Base-by-base conservation (phyloP, 2,113 vertebrate species). In the Pleuronectes platessa region DNA sequence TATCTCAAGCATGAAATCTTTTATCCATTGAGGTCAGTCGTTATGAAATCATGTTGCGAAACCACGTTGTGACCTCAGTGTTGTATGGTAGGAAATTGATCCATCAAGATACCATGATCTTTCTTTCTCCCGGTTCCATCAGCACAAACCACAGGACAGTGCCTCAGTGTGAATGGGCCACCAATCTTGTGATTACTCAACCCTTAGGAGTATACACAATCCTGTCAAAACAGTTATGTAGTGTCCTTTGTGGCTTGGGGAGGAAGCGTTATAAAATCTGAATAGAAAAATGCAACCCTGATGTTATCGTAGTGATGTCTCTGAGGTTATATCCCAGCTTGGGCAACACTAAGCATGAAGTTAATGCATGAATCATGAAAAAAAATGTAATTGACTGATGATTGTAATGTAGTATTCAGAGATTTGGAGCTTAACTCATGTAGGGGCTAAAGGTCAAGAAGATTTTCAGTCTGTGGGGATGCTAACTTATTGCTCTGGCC, bases 41-140 rank as follows among this genome's bases (percentile, higher is more conserved):
- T 59, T 59, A 59, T 26, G 26, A 59, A 59, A 59, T 27, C 14
- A 9, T 61, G 60, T 61, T 61, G 37, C 20, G 5, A 62, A 62
- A 62, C 11, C 37, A 21, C 13, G n/a, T 27, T 27, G 15, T 49
- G 61, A 61, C 27, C 27, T 35, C 59, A 18, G 59, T 61, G 17
- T 61, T 27, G 2, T 20, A 35, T 18, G 6, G 14, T 31, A 18
- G 14, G 14, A 59, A 59, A 59, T 24, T 59, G 26, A 59, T 59
- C 24, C 14, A 27, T 21, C 20, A 24, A 58, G 21, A 31, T 31
- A 27, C 14, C 23, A 5, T 26, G 12, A 26, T 17, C 23, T 24
- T 58, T 26, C 21, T 59, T 59, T 2, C 24, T 59, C 14, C 24
- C 3, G 56, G 56, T 59, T 31, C 26, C 26, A 59, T 27, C 13